Conservation (phyloP, 2,888 invertebrate genomes). For the Mayetiola destructor region DNA sequence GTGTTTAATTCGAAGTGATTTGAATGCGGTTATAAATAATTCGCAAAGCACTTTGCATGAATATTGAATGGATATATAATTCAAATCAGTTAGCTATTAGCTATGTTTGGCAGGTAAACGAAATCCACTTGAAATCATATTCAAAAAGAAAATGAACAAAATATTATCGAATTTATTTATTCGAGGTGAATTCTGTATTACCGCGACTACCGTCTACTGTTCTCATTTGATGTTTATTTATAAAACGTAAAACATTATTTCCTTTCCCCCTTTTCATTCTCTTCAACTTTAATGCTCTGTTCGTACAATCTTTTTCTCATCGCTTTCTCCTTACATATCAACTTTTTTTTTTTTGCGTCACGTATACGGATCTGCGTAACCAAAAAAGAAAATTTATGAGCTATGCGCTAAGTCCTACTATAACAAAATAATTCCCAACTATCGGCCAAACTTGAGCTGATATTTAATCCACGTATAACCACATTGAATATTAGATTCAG, state of each 20-base stretch:
- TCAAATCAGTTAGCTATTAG: too few species aligned
- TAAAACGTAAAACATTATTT: not conserved
- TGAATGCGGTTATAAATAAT: conserved; percentile 7
- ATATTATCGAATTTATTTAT: not conserved
- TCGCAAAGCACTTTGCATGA: conserved; percentile 10
- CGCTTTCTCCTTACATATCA: too few species aligned
- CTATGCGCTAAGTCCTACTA: conserved; percentile 5
- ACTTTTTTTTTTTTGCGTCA: too few species aligned
- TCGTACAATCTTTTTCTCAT: too few species aligned
- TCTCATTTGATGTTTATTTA: conserved; percentile 12
- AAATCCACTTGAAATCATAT: conserved; percentile 1
- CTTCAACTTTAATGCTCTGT: too few species aligned
- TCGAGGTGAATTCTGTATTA: not conserved
- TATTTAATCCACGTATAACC: conserved; percentile 1
- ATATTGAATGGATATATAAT: not conserved
- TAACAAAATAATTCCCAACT: not conserved
- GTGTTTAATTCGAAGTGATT: not conserved
- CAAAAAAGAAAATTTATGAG: conserved; percentile 12
- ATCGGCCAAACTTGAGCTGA: not conserved
- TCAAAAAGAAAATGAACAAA: too few species aligned
- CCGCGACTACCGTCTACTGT: conserved; percentile 3
- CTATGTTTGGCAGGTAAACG: not conserved
- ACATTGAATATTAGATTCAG: not conserved
- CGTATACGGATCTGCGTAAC: conserved; percentile 8
- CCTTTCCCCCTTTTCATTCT: too few species aligned